Percentiles rank a stretch among this genome's conserved stretches.
Evolutionary conservation across 2,113 vertebrate species (phyloP).

Genomic region (Gadus macrocephalus): DNA sequence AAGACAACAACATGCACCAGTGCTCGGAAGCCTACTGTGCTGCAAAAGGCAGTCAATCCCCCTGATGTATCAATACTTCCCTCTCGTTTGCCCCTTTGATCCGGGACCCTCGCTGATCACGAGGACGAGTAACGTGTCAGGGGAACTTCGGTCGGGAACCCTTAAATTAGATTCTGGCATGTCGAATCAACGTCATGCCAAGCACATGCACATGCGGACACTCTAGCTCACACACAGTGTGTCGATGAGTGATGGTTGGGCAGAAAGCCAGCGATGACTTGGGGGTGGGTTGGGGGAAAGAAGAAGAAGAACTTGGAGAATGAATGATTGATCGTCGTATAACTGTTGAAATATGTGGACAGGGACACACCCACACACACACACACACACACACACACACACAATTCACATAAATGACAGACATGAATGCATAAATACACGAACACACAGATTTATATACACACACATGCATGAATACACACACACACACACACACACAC

Average conservation of each 20-base stretch:
- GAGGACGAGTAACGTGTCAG: slow-evolving; percentile 6
- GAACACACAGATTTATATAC: not conserved
- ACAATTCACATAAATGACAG: slow-evolving; percentile 6
- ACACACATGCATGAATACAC: not conserved
- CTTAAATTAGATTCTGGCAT: slow-evolving; percentile 33
- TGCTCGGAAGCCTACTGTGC: slow-evolving; percentile 16
- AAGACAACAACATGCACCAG: too few relatives aligned
- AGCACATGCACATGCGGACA: not conserved
- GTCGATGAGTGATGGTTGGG: too few relatives aligned
- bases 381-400: not conserved
- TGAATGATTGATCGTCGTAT: slow-evolving; percentile 12
- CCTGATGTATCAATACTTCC: slow-evolving; percentile 36
- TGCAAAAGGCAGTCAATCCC: slow-evolving; percentile 46
- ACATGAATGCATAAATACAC: slow-evolving; percentile 20
- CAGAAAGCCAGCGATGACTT: not conserved
- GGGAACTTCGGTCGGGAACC: slow-evolving; percentile 4
- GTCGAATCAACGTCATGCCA: slow-evolving; percentile 14
- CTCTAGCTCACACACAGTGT: not conserved
- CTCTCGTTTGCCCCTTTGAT: slow-evolving; percentile 20
- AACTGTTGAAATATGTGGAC: slow-evolving; percentile 25
- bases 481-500: not conserved
- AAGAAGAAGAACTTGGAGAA: slow-evolving; percentile 6
- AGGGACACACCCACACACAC: not conserved
- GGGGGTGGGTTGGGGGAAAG: too few relatives aligned
- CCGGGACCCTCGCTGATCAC: slow-evolving; percentile 1